Evolutionary conservation across 2,888 invertebrate genomes (phyloP).

Genomic region (Orthosia gothica): DNA sequence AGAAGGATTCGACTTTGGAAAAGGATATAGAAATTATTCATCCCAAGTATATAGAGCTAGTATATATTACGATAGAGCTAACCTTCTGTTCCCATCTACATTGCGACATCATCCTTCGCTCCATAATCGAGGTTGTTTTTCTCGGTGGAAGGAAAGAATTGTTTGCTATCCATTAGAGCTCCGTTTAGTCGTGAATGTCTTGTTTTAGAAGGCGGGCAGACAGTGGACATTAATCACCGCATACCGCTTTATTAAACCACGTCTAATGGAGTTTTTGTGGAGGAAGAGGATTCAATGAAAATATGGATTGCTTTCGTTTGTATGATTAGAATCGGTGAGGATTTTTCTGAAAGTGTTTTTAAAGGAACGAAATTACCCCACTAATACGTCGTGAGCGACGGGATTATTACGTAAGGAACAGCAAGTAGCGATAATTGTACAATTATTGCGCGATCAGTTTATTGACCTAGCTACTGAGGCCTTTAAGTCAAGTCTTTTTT

Average conservation of each 20-base stretch:
- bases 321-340: slow-evolving; percentile 2
- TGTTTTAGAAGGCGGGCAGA: slow-evolving; percentile 34
- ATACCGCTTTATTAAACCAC: slow-evolving; percentile 25
- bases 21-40: too few species aligned
- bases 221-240: slow-evolving; percentile 55
- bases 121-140: slow-evolving; percentile 45
- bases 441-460: too few species aligned
- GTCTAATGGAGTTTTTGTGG: slow-evolving; percentile 43
- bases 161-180: slow-evolving; percentile 65
- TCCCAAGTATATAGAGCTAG: too few species aligned
- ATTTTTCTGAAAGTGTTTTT: background rate
- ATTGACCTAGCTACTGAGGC: too few species aligned
- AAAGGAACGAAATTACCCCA: background rate
- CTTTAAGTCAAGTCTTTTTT: too few species aligned
- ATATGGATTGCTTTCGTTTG: slow-evolving; percentile 28
- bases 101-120: background rate
- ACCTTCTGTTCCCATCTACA: background rate
- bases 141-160: slow-evolving; percentile 36
- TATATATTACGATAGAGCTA: too few species aligned
- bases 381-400: background rate
- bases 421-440: too few species aligned
- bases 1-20: too few species aligned
- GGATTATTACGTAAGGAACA: too few species aligned
- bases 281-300: slow-evolving; percentile 32
- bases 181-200: slow-evolving; percentile 32